phyloP scores from a whole-genome alignment of 2,888 invertebrate genomes.

The Branchinecta sandiegonensis region DNA sequence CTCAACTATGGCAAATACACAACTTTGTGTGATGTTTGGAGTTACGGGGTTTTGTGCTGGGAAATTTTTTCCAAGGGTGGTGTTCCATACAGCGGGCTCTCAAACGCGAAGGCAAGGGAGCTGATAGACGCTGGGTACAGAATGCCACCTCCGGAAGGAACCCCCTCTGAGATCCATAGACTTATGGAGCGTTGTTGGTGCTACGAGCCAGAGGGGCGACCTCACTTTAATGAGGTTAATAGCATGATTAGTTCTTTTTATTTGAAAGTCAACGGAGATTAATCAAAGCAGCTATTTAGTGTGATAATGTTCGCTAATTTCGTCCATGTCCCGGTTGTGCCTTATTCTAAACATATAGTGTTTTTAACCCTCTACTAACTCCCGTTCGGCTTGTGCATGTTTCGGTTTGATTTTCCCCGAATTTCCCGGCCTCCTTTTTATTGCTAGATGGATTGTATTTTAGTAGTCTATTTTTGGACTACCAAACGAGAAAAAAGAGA shows the following conservation, averaged over 20 bases:
- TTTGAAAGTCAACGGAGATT: neutral
- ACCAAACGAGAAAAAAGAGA: no score
- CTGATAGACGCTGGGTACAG: constrained; percentile 84
- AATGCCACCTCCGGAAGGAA: constrained; percentile 79
- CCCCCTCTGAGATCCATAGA: constrained; percentile 73
- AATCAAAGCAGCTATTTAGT: constrained; percentile 2
- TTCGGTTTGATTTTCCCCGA: no score
- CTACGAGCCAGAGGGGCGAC: constrained; percentile 75
- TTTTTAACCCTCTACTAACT: neutral
- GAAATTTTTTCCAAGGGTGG: constrained; percentile 88
- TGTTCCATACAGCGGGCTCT: constrained; percentile 84
- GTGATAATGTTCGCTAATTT: neutral
- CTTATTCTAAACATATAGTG: neutral
- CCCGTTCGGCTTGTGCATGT: no score
- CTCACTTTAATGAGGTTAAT: constrained; percentile 72
- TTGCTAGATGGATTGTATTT: no score
- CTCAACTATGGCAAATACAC: constrained; percentile 93
- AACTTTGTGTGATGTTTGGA: constrained; percentile 90
- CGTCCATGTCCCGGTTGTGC: constrained; percentile 15
- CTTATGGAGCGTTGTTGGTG: constrained; percentile 89
- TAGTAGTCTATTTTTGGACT: no score
- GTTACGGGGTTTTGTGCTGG: constrained; percentile 89
- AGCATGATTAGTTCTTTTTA: constrained; percentile 23
- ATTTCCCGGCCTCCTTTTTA: no score
- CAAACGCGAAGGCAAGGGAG: constrained; percentile 82